phyloP scores from a whole-genome alignment of 2,113 vertebrate genomes.

The Anseranas semipalmata region DNA sequence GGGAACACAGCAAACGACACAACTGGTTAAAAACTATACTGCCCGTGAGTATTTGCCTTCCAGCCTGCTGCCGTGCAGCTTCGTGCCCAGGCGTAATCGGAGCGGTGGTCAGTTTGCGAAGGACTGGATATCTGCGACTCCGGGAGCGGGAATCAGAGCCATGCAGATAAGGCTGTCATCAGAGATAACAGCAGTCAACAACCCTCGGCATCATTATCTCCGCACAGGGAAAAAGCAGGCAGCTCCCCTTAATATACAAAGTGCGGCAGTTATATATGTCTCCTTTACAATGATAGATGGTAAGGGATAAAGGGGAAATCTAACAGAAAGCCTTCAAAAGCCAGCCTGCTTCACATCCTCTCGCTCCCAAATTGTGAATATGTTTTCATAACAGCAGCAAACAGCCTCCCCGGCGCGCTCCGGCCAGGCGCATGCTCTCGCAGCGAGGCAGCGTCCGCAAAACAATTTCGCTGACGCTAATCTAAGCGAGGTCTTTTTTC shows the following conservation, averaged over 20 bases:
- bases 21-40: background rate
- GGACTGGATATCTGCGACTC: constrained; percentile 70
- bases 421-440: background rate
- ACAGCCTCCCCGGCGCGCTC: background rate
- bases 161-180: constrained; percentile 79
- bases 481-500: background rate
- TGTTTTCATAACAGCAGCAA: background rate
- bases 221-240: constrained; percentile 71
- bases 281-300: constrained; percentile 76
- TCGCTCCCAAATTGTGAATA: background rate
- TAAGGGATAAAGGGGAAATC: constrained; percentile 60
- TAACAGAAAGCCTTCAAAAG: constrained; percentile 68
- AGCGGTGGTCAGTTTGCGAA: constrained; percentile 67
- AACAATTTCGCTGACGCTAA: background rate
- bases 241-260: constrained; percentile 71
- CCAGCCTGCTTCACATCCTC: constrained; percentile 52
- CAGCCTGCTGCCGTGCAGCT: background rate
- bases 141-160: constrained; percentile 71
- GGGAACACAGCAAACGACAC: background rate
- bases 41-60: background rate
- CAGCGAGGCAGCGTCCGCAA: background rate
- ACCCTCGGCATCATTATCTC: constrained; percentile 73
- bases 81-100: constrained; percentile 2
- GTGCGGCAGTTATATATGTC: constrained; percentile 69
- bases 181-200: constrained; percentile 80